phyloP scores from a whole-genome alignment of 2,797 vertebrate genomes.

The Hydrolagus colliei region DNA sequence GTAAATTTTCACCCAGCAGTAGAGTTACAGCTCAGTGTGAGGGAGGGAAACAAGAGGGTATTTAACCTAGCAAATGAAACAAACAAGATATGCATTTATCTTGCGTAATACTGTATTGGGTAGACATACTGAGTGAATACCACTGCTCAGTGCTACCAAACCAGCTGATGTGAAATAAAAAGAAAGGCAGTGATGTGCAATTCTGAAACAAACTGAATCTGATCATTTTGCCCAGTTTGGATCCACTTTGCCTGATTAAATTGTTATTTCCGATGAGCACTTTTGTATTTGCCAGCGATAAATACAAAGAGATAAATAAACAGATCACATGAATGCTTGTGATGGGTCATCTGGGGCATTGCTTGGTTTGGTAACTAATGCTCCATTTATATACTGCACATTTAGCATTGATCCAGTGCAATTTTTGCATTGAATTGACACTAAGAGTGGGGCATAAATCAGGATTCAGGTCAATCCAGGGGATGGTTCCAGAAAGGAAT shows the following conservation, averaged over 20 bases:
- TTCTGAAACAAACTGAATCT: neutral
- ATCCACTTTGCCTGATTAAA: slow-evolving; percentile 18
- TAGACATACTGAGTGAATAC: slow-evolving; percentile 16
- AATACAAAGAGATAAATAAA: slow-evolving; percentile 25
- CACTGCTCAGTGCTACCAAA: slow-evolving; percentile 5
- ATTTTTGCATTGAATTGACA: too few species aligned
- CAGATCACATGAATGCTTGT: slow-evolving; percentile 7
- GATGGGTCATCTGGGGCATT: neutral
- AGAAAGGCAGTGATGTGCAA: neutral
- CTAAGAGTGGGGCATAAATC: too few species aligned
- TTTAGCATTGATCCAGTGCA: too few species aligned
- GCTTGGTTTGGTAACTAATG: too few species aligned
- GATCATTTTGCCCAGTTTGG: slow-evolving; percentile 24
- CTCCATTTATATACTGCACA: too few species aligned
- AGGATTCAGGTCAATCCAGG: too few species aligned
- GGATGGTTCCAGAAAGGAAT: too few species aligned
- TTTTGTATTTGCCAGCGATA: slow-evolving; percentile 17
- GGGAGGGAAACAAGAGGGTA: neutral
- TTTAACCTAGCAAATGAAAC: slow-evolving; percentile 9
- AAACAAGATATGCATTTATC: neutral
- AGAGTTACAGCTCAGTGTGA: neutral
- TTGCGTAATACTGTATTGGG: neutral
- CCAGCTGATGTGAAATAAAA: slow-evolving; percentile 15
- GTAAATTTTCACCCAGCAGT: neutral
- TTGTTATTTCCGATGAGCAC: slow-evolving; percentile 29